phyloP scores from a whole-genome alignment of 2,113 vertebrate genomes.

The Noturus placidus region DNA sequence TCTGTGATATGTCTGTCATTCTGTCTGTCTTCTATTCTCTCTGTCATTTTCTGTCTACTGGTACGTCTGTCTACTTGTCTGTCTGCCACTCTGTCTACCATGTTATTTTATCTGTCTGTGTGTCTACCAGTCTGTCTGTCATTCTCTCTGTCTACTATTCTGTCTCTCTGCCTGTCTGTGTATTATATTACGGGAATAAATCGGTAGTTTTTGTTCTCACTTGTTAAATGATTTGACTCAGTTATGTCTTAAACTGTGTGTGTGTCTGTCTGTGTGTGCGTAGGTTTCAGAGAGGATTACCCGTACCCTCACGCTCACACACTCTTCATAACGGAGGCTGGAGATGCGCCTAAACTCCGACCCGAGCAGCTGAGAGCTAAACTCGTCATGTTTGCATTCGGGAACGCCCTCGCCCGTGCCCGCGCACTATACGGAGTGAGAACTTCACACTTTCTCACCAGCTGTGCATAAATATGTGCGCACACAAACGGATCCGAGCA shows the following conservation, averaged over 20 bases:
- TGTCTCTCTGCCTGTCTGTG: neutral
- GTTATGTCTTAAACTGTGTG: neutral
- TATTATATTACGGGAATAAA: neutral
- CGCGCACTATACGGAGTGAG: constrained; percentile 77
- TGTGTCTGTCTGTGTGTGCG: neutral
- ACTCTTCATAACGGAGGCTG: constrained; percentile 75
- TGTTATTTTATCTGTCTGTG: neutral
- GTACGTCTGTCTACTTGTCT: too few relatives aligned
- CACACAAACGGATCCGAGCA: neutral
- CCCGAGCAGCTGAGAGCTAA: constrained; percentile 82
- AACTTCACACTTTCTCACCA: constrained; percentile 33
- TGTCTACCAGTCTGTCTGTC: neutral
- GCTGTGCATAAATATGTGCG: neutral
- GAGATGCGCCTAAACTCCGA: constrained; percentile 61
- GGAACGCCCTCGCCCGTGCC: constrained; percentile 81
- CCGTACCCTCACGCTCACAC: constrained; percentile 84
- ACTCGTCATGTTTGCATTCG: constrained; percentile 86
- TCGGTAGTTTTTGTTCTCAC: neutral
- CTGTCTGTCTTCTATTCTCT: neutral
- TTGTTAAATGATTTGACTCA: neutral
- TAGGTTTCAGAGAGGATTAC: constrained; percentile 80
- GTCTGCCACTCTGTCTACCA: neutral
- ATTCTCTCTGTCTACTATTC: neutral
- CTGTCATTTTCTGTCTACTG: neutral
- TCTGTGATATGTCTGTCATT: neutral